Conservation (phyloP, 2,797 vertebrate species). For the Hyperoplus lanceolatus region DNA sequence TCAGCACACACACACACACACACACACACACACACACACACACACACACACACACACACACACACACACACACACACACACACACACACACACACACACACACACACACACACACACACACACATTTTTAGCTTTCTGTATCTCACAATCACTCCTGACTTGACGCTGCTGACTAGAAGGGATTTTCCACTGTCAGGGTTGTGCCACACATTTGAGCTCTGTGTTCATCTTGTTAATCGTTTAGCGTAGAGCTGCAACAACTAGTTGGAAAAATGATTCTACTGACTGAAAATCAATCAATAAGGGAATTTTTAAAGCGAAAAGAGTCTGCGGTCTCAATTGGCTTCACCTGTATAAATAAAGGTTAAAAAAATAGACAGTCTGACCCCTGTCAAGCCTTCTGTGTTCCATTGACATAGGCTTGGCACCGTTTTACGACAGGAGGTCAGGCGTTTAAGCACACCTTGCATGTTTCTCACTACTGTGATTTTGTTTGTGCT, state of each 20-base stretch:
- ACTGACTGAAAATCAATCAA: neutral
- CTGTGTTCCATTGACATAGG: slow-evolving; percentile 66
- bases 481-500: slow-evolving; percentile 44
- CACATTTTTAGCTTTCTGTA: neutral
- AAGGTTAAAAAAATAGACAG: slow-evolving; percentile 22
- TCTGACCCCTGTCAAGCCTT: slow-evolving; percentile 77
- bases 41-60: too few species aligned
- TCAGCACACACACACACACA: too few species aligned
- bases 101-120: too few species aligned
- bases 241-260: neutral
- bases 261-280: neutral
- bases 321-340: neutral
- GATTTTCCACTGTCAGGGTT: slow-evolving; percentile 11
- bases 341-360: too few species aligned
- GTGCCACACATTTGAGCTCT: neutral
- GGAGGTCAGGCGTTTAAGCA: slow-evolving; percentile 75
- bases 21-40: too few species aligned
- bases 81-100: too few species aligned
- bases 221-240: neutral
- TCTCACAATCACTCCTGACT: neutral
- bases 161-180: slow-evolving; percentile 7
- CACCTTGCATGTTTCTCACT: slow-evolving; percentile 75
- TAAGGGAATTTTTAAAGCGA: neutral
- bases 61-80: too few species aligned
- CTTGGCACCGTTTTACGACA: slow-evolving; percentile 67